A percentile compares a stretch with the other conserved stretches of the same genome.
Evolutionary conservation across 2,888 invertebrate genomes (phyloP).

Genomic region (Gastrophysa polygoni): DNA sequence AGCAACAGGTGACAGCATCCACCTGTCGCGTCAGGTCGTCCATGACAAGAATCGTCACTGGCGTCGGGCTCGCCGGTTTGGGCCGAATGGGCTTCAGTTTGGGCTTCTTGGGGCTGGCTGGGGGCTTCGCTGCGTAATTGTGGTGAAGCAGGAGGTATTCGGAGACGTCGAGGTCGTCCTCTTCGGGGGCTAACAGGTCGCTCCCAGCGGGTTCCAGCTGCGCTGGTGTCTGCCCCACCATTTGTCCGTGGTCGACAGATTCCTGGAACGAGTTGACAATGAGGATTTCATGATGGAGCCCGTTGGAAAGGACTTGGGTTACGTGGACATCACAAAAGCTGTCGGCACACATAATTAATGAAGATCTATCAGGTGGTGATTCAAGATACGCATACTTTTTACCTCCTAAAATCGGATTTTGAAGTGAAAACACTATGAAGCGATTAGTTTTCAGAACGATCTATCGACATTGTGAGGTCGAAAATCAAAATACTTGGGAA

Average conservation of each 20-base stretch:
- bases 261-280: background rate
- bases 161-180: slow-evolving; percentile 46
- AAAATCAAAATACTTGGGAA: too few relatives aligned
- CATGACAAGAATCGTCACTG: slow-evolving; percentile 76
- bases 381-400: too few relatives aligned
- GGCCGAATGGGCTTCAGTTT: slow-evolving; percentile 37
- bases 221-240: slow-evolving; percentile 90
- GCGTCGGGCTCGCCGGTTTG: slow-evolving; percentile 55
- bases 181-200: slow-evolving; percentile 46
- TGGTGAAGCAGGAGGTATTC: slow-evolving; percentile 54
- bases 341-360: background rate
- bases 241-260: slow-evolving; percentile 57
- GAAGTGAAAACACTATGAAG: too few relatives aligned
- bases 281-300: too few relatives aligned
- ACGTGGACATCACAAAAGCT: background rate
- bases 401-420: too few relatives aligned
- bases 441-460: too few relatives aligned
- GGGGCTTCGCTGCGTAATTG: slow-evolving; percentile 51
- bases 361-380: background rate
- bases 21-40: slow-evolving; percentile 44
- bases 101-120: slow-evolving; percentile 14
- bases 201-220: slow-evolving; percentile 80
- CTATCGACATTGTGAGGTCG: too few relatives aligned
- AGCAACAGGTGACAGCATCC: background rate
- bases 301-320: too few relatives aligned